Conservation (phyloP, 2,888 invertebrate genomes). For the Leptinotarsa peninsularis region DNA sequence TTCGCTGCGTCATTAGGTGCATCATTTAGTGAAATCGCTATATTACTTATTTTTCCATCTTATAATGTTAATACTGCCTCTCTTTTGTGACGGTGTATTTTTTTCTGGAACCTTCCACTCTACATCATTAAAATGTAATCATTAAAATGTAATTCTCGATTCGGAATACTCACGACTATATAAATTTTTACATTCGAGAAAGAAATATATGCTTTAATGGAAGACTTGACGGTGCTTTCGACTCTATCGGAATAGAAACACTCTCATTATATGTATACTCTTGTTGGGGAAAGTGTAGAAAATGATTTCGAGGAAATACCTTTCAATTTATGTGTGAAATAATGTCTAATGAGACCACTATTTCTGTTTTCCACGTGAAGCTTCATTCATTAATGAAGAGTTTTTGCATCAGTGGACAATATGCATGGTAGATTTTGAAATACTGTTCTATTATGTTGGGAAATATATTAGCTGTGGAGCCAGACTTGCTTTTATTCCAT, state of each 20-base stretch:
- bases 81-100: neutral
- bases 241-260: neutral
- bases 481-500: too few relatives aligned
- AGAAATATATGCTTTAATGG: neutral
- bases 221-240: neutral
- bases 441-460: too few relatives aligned
- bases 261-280: neutral
- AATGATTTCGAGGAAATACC: neutral
- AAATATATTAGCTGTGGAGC: too few relatives aligned
- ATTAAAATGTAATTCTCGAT: constrained; percentile 9
- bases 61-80: neutral
- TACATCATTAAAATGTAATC: constrained; percentile 3
- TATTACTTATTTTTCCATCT: neutral
- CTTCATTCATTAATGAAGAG: too few relatives aligned
- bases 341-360: neutral
- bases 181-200: neutral
- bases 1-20: too few relatives aligned
- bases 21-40: too few relatives aligned
- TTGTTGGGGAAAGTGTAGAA: neutral
- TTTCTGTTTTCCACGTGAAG: too few relatives aligned
- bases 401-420: too few relatives aligned
- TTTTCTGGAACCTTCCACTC: neutral
- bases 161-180: neutral
- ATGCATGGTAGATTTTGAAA: too few relatives aligned
- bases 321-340: neutral